These are phyloP conservation scores for Actenoides hombroni DNA, from an alignment of 2,113 vertebrate genomes.

Conservation along the genomic window DNA sequence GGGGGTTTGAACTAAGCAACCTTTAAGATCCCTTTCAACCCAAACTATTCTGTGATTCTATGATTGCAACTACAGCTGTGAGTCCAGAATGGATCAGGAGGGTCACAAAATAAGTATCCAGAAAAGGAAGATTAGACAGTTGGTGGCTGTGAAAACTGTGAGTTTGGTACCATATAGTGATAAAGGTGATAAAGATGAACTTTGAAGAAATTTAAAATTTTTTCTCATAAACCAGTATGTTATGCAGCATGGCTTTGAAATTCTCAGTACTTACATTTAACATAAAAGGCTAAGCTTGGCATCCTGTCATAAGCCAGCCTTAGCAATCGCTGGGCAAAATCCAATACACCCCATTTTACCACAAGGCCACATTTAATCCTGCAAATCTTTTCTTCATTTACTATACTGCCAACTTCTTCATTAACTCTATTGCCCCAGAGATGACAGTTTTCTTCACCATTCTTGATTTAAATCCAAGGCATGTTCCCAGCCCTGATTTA, in stretches of 20 bases:
- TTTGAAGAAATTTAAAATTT: not conserved
- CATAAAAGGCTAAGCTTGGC: not conserved
- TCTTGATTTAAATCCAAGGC: slow-evolving; percentile 4
- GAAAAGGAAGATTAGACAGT: not conserved
- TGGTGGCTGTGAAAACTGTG: not conserved
- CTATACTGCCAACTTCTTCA: not conserved
- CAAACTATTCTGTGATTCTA: not conserved
- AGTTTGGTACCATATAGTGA: not conserved
- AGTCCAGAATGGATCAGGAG: not conserved
- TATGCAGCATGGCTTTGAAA: not conserved
- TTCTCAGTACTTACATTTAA: not conserved
- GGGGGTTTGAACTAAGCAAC: not conserved
- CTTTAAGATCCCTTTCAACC: not conserved
- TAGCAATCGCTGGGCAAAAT: not conserved
- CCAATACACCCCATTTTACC: not conserved
- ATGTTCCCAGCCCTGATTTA: not conserved
- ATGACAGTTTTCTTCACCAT: not conserved
- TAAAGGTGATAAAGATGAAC: not conserved
- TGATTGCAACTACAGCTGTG: not conserved
- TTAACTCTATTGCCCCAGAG: not conserved
- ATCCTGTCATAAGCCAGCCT: not conserved
- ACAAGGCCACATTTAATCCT: not conserved
- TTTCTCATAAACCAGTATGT: not conserved
- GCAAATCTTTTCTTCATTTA: not conserved
- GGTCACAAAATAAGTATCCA: not conserved